phyloP scores from a whole-genome alignment of 2,113 vertebrate genomes.

The Syrrhaptes paradoxus region DNA sequence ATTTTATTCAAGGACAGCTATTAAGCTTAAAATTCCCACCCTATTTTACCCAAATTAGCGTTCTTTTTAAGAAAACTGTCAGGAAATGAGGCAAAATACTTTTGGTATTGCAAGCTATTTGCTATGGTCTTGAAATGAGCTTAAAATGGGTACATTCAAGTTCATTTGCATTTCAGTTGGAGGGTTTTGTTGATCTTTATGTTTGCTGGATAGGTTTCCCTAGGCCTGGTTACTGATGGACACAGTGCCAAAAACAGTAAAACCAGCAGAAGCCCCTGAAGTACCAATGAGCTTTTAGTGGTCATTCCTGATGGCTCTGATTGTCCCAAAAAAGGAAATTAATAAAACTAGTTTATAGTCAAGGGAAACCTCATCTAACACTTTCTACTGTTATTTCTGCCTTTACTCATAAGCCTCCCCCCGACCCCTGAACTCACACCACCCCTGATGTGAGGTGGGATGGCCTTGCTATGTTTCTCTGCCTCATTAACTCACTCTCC shows the following conservation, averaged over 20 bases:
- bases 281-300: not conserved
- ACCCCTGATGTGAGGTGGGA: not conserved
- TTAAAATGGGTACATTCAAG: not conserved
- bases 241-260: not conserved
- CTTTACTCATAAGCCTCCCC: not conserved
- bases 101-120: not conserved
- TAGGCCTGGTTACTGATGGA: not conserved
- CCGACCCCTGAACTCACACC: not conserved
- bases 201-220: not conserved
- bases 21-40: not conserved
- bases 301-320: not conserved
- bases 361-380: not conserved
- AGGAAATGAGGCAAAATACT: not conserved
- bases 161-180: conserved; percentile 14
- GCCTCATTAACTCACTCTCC: not conserved
- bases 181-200: not conserved
- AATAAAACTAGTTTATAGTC: not conserved
- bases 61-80: not conserved
- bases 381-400: not conserved
- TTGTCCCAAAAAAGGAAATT: not conserved
- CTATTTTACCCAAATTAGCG: not conserved
- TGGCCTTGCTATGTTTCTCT: not conserved
- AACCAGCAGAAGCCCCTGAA: not conserved
- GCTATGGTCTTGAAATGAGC: not conserved
- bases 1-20: not conserved